Evolutionary conservation across 2,888 invertebrate genomes (phyloP).

Genomic region (Anticlea derivata): DNA sequence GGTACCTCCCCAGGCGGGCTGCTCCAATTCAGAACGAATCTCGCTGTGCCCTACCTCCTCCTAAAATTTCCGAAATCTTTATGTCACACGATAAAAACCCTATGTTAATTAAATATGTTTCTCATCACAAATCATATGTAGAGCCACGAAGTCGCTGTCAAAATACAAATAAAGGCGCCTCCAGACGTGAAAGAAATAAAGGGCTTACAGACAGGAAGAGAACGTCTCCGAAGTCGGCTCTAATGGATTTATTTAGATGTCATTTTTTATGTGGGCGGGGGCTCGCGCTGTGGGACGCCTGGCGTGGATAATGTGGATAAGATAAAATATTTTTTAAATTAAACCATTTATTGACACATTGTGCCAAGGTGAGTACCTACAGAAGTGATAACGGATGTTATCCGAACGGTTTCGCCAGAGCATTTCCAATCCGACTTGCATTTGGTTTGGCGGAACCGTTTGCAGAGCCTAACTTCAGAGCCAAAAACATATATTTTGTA

Average conservation of each 20-base stretch:
- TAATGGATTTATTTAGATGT: slow-evolving; percentile 85
- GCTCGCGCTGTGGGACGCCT: slow-evolving; percentile 69
- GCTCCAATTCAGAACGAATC: too few species aligned
- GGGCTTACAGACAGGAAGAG: slow-evolving; percentile 76
- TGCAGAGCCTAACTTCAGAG: too few species aligned
- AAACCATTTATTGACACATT: not conserved
- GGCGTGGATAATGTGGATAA: slow-evolving; percentile 60
- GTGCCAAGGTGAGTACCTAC: too few species aligned
- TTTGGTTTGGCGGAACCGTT: too few species aligned
- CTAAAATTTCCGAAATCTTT: slow-evolving; percentile 26
- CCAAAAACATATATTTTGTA: too few species aligned
- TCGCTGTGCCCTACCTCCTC: too few species aligned
- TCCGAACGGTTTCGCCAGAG: too few species aligned
- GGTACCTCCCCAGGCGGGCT: too few species aligned
- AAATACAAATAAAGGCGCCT: slow-evolving; percentile 77
- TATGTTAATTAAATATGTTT: slow-evolving; percentile 67
- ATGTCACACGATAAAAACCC: slow-evolving; percentile 20
- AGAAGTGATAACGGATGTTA: too few species aligned
- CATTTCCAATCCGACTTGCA: too few species aligned
- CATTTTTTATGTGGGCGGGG: slow-evolving; percentile 84
- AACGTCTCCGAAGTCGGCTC: slow-evolving; percentile 50
- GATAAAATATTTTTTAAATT: slow-evolving; percentile 29
- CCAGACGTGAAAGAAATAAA: slow-evolving; percentile 70
- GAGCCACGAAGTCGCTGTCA: slow-evolving; percentile 59
- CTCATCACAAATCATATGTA: slow-evolving; percentile 74